phyloP scores from a whole-genome alignment of 2,797 vertebrate genomes.

The Arrhamphus sclerolepis region DNA sequence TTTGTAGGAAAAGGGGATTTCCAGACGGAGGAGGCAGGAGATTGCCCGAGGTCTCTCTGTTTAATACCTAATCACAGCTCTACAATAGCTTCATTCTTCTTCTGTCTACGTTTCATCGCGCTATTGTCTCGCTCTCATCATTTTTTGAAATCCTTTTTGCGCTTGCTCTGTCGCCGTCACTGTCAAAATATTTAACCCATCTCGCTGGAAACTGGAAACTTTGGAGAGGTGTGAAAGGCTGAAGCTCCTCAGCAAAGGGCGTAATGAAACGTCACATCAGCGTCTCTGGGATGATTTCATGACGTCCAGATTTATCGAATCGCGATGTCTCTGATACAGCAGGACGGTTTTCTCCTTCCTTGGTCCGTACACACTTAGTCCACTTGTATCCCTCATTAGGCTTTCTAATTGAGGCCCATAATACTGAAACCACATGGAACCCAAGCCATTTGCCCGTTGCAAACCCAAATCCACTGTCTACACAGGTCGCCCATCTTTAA shows the following conservation, averaged over 20 bases:
- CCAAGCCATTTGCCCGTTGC: no score
- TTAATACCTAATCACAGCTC: conserved; percentile 50
- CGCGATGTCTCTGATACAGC: not conserved
- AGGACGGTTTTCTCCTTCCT: no score
- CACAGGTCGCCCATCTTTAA: no score
- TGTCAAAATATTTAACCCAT: not conserved
- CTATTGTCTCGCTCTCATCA: not conserved
- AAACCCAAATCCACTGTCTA: no score
- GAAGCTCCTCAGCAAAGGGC: no score
- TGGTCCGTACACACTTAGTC: no score
- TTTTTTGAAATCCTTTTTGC: not conserved
- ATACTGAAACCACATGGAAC: no score
- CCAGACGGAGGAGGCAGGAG: conserved; percentile 52
- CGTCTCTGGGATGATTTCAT: conserved; percentile 2
- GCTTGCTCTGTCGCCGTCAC: no score
- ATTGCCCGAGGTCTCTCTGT: conserved; percentile 49
- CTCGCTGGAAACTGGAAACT: not conserved
- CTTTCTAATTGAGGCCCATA: no score
- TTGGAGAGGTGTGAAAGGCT: no score
- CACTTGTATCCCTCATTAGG: no score
- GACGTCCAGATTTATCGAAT: conserved; percentile 1
- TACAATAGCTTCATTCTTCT: conserved; percentile 39
- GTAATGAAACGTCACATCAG: not conserved
- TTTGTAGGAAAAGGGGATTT: conserved; percentile 63
- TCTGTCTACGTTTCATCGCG: conserved; percentile 1